Percentiles rank a stretch among this genome's conserved stretches.
Evolutionary conservation across 2,113 vertebrate genomes (phyloP).

Genomic region (Bungarus multicinctus): DNA sequence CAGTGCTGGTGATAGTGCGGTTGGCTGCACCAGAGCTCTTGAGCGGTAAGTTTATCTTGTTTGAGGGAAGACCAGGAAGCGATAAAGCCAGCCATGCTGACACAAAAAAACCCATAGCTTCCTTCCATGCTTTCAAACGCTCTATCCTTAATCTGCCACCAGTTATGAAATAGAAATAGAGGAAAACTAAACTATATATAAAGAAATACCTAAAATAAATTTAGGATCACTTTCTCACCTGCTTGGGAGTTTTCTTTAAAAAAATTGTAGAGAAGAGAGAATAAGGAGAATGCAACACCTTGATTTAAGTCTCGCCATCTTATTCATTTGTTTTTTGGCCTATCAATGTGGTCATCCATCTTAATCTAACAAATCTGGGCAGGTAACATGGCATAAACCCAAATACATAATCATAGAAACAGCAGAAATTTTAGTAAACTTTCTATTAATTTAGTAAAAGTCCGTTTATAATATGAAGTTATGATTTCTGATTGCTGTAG

Average conservation of each 20-base stretch:
- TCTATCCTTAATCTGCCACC: neutral
- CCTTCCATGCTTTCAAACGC: neutral
- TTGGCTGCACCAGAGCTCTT: neutral
- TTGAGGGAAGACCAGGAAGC: slow-evolving; percentile 12
- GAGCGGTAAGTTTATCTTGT: slow-evolving; percentile 47
- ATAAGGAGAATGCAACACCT: neutral
- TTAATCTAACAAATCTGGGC: neutral
- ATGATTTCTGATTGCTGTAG: neutral
- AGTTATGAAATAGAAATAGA: neutral
- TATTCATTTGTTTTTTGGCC: neutral
- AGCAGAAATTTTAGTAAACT: neutral
- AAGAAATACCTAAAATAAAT: neutral
- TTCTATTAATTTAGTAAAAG: neutral
- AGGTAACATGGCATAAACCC: neutral
- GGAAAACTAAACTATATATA: neutral
- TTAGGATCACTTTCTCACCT: neutral
- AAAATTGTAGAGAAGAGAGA: neutral
- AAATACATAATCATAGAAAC: neutral
- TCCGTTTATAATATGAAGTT: neutral
- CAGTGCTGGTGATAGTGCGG: slow-evolving; percentile 25
- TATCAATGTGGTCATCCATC: neutral
- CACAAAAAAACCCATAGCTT: neutral
- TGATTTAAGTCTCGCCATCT: neutral
- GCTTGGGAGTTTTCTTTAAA: neutral
- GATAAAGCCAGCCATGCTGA: neutral